Base-by-base conservation (phyloP, 1,140 invertebrate species). In the Lepidurus apus region DNA sequence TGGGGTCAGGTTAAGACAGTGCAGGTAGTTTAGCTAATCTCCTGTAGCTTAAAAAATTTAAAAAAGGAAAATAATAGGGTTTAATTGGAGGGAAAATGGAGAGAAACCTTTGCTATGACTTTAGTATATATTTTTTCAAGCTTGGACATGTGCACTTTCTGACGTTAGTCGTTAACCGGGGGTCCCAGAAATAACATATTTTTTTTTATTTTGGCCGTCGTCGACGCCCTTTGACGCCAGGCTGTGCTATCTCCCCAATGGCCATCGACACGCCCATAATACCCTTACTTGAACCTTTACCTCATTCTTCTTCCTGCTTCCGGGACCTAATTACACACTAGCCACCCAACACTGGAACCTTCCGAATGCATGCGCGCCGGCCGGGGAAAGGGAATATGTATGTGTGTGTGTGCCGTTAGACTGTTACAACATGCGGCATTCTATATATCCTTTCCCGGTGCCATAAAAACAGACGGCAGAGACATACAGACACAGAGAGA, bases 271-370 rank as follows among this genome's bases (percentile, higher is more conserved):
- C 53, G 53, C 53, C 53, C 53, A 65, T 65, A 65, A 65, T 65
- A 65, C 53, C 53, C 53, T 65, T 65, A 65, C 53, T 65, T 65
- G 53, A 65, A 65, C 53, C 21, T 65, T 65, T 65, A 65, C 53
- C 53, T 65, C 53, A 65, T 65, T 65, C 53, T 17, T 65, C 53
- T 65, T 65, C 53, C 53, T 65, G 53, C 53, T 65, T 65, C 53
- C 53, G 53, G 53, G 53, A 65, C 53, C 53, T 65, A 65, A 65
- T 65, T 65, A 65, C 53, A 65, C 53, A 65, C 53, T 65, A 65
- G 53, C 17, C 53, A 65, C 53, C 53, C 53, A 65, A 65, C 53
- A 65, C 53, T 65, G 9, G 53, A 21, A 65, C 53, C 13, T 65
- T 65, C 53, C 21, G 17, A 65, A 65, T 65, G 53, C 53, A 65